Conservation (phyloP, 2,888 invertebrate genomes). For the Pyrrhosoma nymphula region DNA sequence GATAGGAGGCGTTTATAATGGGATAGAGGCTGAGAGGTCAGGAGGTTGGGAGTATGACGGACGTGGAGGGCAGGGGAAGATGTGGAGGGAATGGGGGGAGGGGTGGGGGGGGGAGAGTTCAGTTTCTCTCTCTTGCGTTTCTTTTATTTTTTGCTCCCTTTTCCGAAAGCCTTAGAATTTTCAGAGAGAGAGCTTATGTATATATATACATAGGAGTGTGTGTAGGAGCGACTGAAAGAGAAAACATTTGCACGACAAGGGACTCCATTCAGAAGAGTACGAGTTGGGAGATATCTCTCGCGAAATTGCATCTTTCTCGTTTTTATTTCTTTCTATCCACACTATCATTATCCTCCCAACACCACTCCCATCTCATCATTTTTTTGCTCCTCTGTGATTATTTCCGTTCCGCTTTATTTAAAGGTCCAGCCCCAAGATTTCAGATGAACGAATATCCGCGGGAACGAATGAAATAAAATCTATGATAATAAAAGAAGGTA, state of each 20-base stretch:
- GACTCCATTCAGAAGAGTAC: neutral
- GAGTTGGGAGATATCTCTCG: neutral
- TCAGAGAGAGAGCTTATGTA: neutral
- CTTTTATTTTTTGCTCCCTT: neutral
- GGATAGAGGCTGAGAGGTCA: conserved; percentile 33
- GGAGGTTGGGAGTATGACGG: neutral
- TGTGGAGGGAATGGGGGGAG: neutral
- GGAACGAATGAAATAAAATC: neutral
- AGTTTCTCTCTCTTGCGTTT: neutral
- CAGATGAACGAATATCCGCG: neutral
- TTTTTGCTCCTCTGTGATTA: conserved; percentile 36
- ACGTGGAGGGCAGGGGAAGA: neutral
- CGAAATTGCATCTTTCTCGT: conserved; percentile 3
- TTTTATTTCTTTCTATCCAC: neutral
- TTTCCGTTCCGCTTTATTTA: conserved; percentile 31
- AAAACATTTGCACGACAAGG: conserved; percentile 47
- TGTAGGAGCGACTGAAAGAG: neutral
- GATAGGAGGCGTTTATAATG: conserved; percentile 58
- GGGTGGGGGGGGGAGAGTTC: too few relatives aligned
- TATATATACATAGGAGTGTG: neutral
- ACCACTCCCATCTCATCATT: neutral
- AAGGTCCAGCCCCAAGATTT: neutral
- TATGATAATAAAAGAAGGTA: neutral
- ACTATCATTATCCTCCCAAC: neutral
- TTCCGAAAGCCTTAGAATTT: neutral